phyloP scores from a whole-genome alignment of 1,140 invertebrate species.

The Lasioglossum baleicum region DNA sequence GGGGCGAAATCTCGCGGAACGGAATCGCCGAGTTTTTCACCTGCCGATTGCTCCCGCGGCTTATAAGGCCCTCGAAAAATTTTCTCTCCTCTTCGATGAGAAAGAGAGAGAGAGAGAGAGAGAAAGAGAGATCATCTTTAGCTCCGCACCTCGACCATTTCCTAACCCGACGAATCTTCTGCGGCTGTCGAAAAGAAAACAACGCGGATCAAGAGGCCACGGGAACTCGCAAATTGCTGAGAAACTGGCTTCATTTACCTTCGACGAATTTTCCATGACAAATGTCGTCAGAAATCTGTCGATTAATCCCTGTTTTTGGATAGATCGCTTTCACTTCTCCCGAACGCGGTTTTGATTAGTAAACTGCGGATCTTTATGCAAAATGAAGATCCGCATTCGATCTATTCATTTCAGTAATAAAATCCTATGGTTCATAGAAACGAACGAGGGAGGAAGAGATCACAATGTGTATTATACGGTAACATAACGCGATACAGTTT shows the following conservation, averaged over 20 bases:
- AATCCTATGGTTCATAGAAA: no score
- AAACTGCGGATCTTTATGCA: no score
- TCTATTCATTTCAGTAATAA: no score
- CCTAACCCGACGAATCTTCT: neutral
- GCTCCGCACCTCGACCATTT: neutral
- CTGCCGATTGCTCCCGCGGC: constrained; percentile 24
- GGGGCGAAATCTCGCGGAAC: constrained; percentile 41
- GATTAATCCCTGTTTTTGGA: no score
- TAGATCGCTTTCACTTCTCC: no score
- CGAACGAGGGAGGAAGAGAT: no score
- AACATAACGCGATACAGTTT: no score
- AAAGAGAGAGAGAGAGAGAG: neutral
- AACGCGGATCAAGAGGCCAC: neutral
- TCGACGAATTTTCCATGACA: no score
- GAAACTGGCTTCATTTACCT: neutral
- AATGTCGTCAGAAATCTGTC: no score
- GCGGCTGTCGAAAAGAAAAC: neutral
- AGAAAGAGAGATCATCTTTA: neutral
- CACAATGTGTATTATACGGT: no score
- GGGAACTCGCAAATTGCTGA: constrained; percentile 19
- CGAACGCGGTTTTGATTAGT: no score
- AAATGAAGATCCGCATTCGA: no score
- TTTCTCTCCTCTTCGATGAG: neutral
- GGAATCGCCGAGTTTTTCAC: constrained; percentile 45
- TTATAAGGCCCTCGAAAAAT: constrained; percentile 38